Percentiles rank a stretch among this genome's conserved stretches.
Conservation (phyloP, 2,113 vertebrate species). For the Marcusenius ussheri region DNA sequence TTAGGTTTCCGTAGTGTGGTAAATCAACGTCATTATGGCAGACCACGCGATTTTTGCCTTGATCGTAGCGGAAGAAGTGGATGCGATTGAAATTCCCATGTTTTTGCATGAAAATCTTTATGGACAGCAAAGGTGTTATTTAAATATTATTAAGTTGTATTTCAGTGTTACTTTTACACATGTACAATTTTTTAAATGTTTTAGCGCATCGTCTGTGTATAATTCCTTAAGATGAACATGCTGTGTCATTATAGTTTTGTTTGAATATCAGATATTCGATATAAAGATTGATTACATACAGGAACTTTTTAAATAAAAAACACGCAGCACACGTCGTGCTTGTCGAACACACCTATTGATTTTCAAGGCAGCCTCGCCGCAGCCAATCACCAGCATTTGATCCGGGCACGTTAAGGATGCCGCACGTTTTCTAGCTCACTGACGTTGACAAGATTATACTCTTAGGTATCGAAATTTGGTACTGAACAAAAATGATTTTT, state of each 20-base stretch:
- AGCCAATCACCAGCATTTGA: conserved; percentile 6
- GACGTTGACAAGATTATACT: conserved; percentile 1
- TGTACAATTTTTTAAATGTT: conserved; percentile 1
- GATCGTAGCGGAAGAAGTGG: no score
- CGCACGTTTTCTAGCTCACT: conserved; percentile 5
- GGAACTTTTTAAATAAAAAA: not conserved
- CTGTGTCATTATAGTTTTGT: conserved; percentile 11
- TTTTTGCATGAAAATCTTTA: no score
- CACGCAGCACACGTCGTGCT: conserved; percentile 7
- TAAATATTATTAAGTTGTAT: conserved; percentile 11
- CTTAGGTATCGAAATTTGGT: no score
- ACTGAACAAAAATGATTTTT: no score
- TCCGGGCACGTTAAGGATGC: not conserved
- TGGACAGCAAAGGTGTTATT: no score
- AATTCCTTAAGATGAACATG: conserved; percentile 12
- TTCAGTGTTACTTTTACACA: conserved; percentile 1
- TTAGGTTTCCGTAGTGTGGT: no score
- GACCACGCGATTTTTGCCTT: no score
- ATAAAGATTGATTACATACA: conserved; percentile 13
- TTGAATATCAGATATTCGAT: conserved; percentile 12
- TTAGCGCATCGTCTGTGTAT: conserved; percentile 7
- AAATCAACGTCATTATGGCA: no score
- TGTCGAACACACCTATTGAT: conserved; percentile 1
- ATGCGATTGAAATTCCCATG: no score
- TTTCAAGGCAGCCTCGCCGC: conserved; percentile 3